Conservation (phyloP, 1,140 invertebrate genomes). For the Bicyclus anynana region DNA sequence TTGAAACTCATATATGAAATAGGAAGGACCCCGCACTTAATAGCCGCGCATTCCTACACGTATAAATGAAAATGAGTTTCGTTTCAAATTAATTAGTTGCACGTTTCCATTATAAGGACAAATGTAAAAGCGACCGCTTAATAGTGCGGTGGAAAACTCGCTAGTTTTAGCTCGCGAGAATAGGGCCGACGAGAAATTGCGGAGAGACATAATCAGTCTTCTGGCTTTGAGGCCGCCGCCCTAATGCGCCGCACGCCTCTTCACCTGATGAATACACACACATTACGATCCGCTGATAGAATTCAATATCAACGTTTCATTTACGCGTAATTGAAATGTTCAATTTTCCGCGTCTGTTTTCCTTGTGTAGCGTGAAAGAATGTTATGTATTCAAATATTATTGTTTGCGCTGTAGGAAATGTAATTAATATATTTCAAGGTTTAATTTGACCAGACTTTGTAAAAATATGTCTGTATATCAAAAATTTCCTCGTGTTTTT, state of each 20-base stretch:
- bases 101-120: slow-evolving; percentile 77
- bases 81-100: slow-evolving; percentile 76
- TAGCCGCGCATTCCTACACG: slow-evolving; percentile 67
- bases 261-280: slow-evolving; percentile 69
- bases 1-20: too few species aligned
- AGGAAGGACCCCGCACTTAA: slow-evolving; percentile 48
- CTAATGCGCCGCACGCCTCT: slow-evolving; percentile 67
- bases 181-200: slow-evolving; percentile 74
- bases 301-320: slow-evolving; percentile 68
- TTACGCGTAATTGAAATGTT: slow-evolving; percentile 57
- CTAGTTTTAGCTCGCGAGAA: slow-evolving; percentile 76
- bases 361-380: neutral
- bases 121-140: slow-evolving; percentile 76
- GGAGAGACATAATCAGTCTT: slow-evolving; percentile 77
- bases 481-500: too few species aligned
- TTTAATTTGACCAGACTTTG: too few species aligned
- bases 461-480: too few species aligned
- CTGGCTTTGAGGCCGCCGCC: slow-evolving; percentile 72
- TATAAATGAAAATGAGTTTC: slow-evolving; percentile 67
- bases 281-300: slow-evolving; percentile 57
- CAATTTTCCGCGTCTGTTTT: slow-evolving; percentile 22
- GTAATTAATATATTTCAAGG: too few species aligned
- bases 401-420: too few species aligned
- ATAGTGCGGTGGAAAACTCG: slow-evolving; percentile 75
- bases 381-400: too few species aligned